Base-by-base conservation (phyloP, 1,140 invertebrate species). In the Berghia stephanieae region DNA sequence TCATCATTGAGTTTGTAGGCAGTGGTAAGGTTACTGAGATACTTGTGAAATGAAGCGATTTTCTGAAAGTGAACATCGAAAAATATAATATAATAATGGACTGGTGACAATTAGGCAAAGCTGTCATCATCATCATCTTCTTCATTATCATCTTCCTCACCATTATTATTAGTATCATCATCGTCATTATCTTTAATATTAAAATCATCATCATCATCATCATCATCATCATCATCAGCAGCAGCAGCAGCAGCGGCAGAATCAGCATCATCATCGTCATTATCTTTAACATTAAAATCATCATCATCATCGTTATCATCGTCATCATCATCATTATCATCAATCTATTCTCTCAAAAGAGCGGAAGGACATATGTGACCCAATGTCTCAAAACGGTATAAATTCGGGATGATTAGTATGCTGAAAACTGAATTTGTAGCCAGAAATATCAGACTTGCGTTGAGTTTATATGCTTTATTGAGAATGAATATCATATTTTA, bases 301-400 rank as follows among this genome's bases (percentile, higher is more conserved):
- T 55, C 46, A 55, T 66, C 27, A n/a, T 31, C 55, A 10, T 72
- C 40, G 49, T 63, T 38, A 38, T 42, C 43, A 24, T 79, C 74
- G 8, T 27, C 40, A n/a, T 76, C 34, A 0, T n/a, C n/a, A 36
- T 6, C 18, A 18, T 55, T n/a, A 69, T 76, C 68, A 10, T 76
- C 49, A 31, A 75, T 31, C 67, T 71, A 10, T 31, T 42, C 31
- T 1, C 74, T 68, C 1, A 63, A 10, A 63, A 8, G 34, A 63
- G 27, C 18, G 34, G 27, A 10, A 63, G 27, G 8, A 10, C 10
- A 63, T 31, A 63, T 31, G 8, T 10, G 27, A 63, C 8, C 27
- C 10, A 10, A 10, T 8, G 27, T 8, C 10, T 16, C 18, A 10
- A 10, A 63, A 10, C 10, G 8, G 27, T 8, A 10, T n/a, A n/a